These are phyloP conservation scores for Canis aureus DNA, from an alignment of 2,113 vertebrate genomes.

Conservation along the genomic window DNA sequence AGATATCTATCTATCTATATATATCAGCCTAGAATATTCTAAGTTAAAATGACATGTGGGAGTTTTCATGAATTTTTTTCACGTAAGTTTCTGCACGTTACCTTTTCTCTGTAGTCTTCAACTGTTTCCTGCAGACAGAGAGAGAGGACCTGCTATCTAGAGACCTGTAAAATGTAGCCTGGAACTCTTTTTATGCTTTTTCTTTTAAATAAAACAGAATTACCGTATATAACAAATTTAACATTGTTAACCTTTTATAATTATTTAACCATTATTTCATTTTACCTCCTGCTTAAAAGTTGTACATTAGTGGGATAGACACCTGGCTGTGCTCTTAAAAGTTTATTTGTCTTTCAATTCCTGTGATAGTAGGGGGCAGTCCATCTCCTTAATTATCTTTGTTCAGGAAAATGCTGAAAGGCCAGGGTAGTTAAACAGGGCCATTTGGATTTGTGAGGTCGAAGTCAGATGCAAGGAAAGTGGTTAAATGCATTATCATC, in stretches of 20 bases:
- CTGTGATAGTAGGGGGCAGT: constrained; percentile 87
- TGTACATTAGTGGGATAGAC: constrained; percentile 80
- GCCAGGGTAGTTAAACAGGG: constrained; percentile 87
- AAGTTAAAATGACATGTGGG: constrained; percentile 16
- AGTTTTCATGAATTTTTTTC: constrained; percentile 53
- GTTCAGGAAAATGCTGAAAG: constrained; percentile 88
- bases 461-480: constrained; percentile 87
- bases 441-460: constrained; percentile 88
- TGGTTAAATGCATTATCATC: constrained; percentile 90
- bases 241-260: constrained; percentile 87
- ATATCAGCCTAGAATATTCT: neutral
- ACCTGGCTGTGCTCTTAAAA: constrained; percentile 88
- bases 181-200: constrained; percentile 80
- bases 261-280: constrained; percentile 89
- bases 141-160: constrained; percentile 52
- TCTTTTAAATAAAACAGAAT: constrained; percentile 85
- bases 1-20: no score
- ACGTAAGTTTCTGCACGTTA: constrained; percentile 69
- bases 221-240: constrained; percentile 81
- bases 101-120: constrained; percentile 69
- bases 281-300: constrained; percentile 84
- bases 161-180: constrained; percentile 81
- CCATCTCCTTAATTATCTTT: constrained; percentile 90
- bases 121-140: neutral
- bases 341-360: constrained; percentile 90